These are phyloP conservation scores for Mohoua ochrocephala DNA, from an alignment of 2,113 vertebrate genomes.

Conservation along the genomic window DNA sequence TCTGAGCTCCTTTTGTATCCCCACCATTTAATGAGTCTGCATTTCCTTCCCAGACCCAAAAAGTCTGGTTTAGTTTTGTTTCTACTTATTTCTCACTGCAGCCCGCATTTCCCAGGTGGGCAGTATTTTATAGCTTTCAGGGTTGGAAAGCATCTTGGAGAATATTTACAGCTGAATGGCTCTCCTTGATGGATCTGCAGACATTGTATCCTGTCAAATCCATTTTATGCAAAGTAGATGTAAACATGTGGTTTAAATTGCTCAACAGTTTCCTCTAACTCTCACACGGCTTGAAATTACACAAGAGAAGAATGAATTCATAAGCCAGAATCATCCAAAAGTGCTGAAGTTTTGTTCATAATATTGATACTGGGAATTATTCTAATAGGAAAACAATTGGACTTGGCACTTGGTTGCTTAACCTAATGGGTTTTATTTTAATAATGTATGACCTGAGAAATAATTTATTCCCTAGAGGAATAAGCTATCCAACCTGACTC, in stretches of 20 bases:
- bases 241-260: conserved; percentile 57
- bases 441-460: not conserved
- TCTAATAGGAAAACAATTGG: conserved; percentile 28
- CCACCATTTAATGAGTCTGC: not conserved
- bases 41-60: not conserved
- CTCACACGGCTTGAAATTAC: not conserved
- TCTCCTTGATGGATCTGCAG: conserved; percentile 22
- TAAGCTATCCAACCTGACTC: not conserved
- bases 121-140: not conserved
- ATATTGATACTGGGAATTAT: conserved; percentile 38
- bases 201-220: not conserved
- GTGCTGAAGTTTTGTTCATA: not conserved
- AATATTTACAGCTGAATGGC: not conserved
- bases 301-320: conserved; percentile 23
- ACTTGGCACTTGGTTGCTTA: conserved; percentile 17
- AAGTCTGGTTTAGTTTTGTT: not conserved
- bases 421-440: conserved; percentile 12
- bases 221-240: conserved; percentile 57
- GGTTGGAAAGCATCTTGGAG: not conserved
- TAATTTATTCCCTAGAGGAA: conserved; percentile 22
- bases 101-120: not conserved
- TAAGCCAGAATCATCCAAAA: conserved; percentile 24
- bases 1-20: not conserved
- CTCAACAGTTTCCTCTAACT: conserved; percentile 39
- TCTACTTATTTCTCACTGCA: not conserved